These are phyloP conservation scores for Craniophora ligustri DNA, from an alignment of 2,888 invertebrate species.

Conservation along the genomic window DNA sequence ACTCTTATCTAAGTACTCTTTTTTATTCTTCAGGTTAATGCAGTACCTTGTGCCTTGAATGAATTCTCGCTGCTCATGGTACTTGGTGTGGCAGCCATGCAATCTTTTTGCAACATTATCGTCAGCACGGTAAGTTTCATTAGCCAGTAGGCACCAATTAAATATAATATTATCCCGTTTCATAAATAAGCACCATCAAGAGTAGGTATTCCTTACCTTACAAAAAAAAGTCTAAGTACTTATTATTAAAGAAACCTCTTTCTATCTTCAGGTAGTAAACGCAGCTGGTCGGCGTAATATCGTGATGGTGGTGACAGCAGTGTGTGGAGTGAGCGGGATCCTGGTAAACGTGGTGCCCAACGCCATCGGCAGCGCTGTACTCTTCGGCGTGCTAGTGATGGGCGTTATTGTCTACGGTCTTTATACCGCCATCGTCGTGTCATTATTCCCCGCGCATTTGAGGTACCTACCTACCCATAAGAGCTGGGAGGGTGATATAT, in stretches of 20 bases:
- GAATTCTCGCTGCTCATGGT: constrained; percentile 68
- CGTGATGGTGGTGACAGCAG: constrained; percentile 72
- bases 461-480: no score
- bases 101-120: constrained; percentile 65
- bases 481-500: no score
- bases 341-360: constrained; percentile 89
- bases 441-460: constrained; percentile 86
- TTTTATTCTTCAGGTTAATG: constrained; percentile 60
- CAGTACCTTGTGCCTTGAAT: constrained; percentile 69
- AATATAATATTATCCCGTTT: no score
- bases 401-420: constrained; percentile 82
- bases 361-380: constrained; percentile 86
- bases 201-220: no score
- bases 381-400: constrained; percentile 77
- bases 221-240: no score
- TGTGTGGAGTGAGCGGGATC: constrained; percentile 87
- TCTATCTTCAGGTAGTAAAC: constrained; percentile 52
- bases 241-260: background rate
- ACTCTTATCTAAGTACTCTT: no score
- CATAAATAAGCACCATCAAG: no score
- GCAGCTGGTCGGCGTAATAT: constrained; percentile 87
- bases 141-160: background rate
- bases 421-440: constrained; percentile 86
- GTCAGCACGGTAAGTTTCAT: constrained; percentile 76
- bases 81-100: constrained; percentile 63